Evolutionary conservation across 2,888 invertebrate genomes (phyloP), one percentile per base, ranked within the genome.

Genomic region (Margaritifera margaritifera): DNA sequence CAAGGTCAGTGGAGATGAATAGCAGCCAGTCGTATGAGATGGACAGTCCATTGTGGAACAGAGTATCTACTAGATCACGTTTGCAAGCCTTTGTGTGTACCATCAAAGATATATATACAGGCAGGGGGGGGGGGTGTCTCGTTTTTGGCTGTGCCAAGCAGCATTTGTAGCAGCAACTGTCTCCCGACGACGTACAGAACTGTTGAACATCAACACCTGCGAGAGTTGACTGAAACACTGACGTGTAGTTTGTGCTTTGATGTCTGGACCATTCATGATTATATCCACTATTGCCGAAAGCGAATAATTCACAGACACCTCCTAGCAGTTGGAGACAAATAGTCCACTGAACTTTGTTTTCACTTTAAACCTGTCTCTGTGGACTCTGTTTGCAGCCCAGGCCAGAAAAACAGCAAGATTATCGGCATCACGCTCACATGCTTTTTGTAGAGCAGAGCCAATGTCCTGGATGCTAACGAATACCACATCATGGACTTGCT

Each of bases 401-500:
- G 68, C 54, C 2, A 68, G 22, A 52, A 25, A 6, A 19, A 68
- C 25, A 20, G 52, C 68, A 25, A 64, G 64, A 18, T 55, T 64
- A 24, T 4, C 64, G 52, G 64, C 57, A 27, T 53, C 24, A 27
- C 22, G 8, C 8, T 55, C 56, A 31, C 20, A 54, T 27, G 20
- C 55, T 8, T 62, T 27, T 31, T 25, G 22, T 19, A 67, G 22
- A n/a, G 63, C 66, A 22, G 31, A 5, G 11, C 58, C 60, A 19
- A 71, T 42, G 50, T 67, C 59, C 19, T 63, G 53, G 6, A 11
- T 54, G 22, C 6, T 52, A 6, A 31, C 55, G 19, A 67, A 53
- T 15, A 67, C 27, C 6, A 24, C 27, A 24, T 67, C 57, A 80
- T 87, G 89, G 50, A 64, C 68, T 24, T 62, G 55, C 42, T 60